Conservation (phyloP, 2,797 vertebrate species). For the Coendou prehensilis region DNA sequence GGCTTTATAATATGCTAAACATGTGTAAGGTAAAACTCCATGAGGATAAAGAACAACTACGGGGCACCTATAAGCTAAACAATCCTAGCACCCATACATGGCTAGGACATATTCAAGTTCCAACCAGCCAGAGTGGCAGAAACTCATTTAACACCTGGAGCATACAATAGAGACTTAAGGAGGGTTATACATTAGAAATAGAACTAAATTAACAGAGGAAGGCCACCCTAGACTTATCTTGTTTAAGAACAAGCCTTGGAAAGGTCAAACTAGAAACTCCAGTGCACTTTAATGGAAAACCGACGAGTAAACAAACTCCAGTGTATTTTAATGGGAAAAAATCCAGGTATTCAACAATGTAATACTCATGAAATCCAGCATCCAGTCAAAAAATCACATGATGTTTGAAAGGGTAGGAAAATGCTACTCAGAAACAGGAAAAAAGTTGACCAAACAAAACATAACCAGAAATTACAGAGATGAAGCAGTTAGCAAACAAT, state of each 20-base stretch:
- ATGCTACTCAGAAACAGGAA: not conserved
- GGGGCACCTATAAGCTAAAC: not conserved
- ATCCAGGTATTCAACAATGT: not conserved
- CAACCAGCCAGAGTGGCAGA: not conserved
- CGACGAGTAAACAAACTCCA: slow-evolving; percentile 20
- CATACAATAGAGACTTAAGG: not conserved
- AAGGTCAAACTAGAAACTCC: slow-evolving; percentile 25
- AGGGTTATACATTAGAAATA: not conserved
- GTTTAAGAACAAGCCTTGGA: slow-evolving; percentile 22
- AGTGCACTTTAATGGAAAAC: not conserved
- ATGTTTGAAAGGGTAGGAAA: slow-evolving; percentile 63
- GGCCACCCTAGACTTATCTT: not conserved
- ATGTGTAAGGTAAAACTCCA: slow-evolving; percentile 5
- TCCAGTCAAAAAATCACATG: slow-evolving; percentile 56
- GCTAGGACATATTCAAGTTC: not conserved
- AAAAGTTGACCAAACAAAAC: not conserved
- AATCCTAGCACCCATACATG: not conserved
- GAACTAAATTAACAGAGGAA: slow-evolving; percentile 7
- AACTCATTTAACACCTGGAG: not conserved
- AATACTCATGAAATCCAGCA: slow-evolving; percentile 44
- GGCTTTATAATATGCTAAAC: slow-evolving; percentile 1
- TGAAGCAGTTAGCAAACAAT: slow-evolving; percentile 34
- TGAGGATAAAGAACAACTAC: not conserved
- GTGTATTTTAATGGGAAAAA: slow-evolving; percentile 36
- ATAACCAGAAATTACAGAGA: slow-evolving; percentile 35